Evolutionary conservation across 1,140 invertebrate genomes (phyloP).

Genomic region (Microplitis demolitor): DNA sequence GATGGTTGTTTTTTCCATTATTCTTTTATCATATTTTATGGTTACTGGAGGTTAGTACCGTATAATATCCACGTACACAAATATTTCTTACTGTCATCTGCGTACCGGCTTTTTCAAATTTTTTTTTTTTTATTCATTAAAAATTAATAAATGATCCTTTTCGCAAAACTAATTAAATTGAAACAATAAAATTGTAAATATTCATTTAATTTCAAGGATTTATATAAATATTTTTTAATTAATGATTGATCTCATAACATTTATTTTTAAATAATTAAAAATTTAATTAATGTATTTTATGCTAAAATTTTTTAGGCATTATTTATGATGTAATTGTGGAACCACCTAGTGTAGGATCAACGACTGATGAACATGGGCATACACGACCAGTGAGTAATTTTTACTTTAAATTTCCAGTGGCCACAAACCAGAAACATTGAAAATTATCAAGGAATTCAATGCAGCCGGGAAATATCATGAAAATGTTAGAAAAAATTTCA

Average conservation of each 20-base stretch:
- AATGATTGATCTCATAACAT: too few relatives aligned
- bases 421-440: too few relatives aligned
- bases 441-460: too few relatives aligned
- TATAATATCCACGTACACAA: conserved; percentile 13
- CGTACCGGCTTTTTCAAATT: background rate
- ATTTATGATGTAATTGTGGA: conserved; percentile 99
- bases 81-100: background rate
- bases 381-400: conserved; percentile 77
- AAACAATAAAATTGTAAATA: too few relatives aligned
- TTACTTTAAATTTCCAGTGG: background rate
- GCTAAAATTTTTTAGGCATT: conserved; percentile 73
- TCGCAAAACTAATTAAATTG: too few relatives aligned
- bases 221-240: too few relatives aligned
- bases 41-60: conserved; percentile 89
- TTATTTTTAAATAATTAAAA: too few relatives aligned
- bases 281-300: background rate
- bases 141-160: too few relatives aligned
- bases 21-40: conserved; percentile 94
- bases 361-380: conserved; percentile 95
- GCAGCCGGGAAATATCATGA: too few relatives aligned
- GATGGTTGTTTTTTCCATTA: conserved; percentile 89
- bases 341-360: conserved; percentile 95
- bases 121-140: too few relatives aligned
- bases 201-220: too few relatives aligned
- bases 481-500: too few relatives aligned